These are phyloP conservation scores for Paracentrotus lividus DNA, from an alignment of 53 echinoderm and acorn worm genomes.

Conservation along the genomic window DNA sequence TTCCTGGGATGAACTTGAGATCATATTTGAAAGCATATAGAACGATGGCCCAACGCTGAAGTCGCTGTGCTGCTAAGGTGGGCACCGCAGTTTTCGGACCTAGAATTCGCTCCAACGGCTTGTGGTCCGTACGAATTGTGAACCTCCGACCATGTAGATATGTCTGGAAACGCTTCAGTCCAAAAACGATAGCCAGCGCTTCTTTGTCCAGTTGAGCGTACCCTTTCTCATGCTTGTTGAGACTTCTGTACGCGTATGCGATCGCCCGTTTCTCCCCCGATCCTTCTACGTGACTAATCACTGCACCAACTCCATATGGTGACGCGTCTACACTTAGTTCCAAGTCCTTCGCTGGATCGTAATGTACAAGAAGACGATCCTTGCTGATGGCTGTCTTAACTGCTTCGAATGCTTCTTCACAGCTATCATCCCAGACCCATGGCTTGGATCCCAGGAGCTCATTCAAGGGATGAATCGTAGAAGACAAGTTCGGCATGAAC, in stretches of 20 bases:
- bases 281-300: neutral
- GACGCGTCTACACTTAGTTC: neutral
- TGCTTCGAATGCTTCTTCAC: neutral
- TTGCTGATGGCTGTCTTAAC: neutral
- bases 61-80: constrained; percentile 70
- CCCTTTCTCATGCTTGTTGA: constrained; percentile 68
- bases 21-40: constrained; percentile 59
- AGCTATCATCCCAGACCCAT: neutral
- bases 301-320: constrained; percentile 43
- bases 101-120: constrained; percentile 72
- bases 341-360: neutral
- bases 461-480: neutral
- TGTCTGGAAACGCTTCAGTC: constrained; percentile 71
- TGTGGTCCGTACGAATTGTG: constrained; percentile 77
- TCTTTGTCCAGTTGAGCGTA: constrained; percentile 78
- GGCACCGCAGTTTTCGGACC: constrained; percentile 65
- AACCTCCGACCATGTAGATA: constrained; percentile 76
- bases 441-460: neutral
- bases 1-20: constrained; percentile 67
- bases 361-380: neutral
- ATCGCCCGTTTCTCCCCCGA: constrained; percentile 72
- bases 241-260: constrained; percentile 78
- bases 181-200: constrained; percentile 63
- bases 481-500: neutral
- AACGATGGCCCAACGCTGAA: constrained; percentile 72